Percentiles rank a stretch among this genome's conserved stretches.
Conservation (phyloP, 2,113 vertebrate genomes). For the Apeltes quadracus region DNA sequence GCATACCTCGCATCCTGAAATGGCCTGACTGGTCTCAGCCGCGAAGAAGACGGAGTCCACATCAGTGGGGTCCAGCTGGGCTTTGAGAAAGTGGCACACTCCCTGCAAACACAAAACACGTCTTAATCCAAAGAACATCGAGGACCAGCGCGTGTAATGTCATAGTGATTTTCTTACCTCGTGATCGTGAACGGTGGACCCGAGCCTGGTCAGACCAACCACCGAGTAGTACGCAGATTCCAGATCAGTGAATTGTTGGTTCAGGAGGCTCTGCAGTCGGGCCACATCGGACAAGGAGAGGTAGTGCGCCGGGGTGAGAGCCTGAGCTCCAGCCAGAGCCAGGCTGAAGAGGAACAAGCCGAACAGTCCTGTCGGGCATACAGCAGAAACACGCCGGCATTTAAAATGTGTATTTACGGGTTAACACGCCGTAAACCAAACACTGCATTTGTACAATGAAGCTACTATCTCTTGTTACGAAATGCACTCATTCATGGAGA, state of each 20-base stretch:
- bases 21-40: constrained; percentile 86
- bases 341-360: constrained; percentile 78
- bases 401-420: background rate
- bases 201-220: constrained; percentile 86
- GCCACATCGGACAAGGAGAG: constrained; percentile 87
- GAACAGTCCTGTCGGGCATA: constrained; percentile 76
- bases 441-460: background rate
- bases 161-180: constrained; percentile 78
- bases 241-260: constrained; percentile 84
- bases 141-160: background rate
- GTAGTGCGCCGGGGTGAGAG: constrained; percentile 87
- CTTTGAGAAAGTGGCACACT: constrained; percentile 89
- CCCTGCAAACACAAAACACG: constrained; percentile 74
- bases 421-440: too few species aligned
- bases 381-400: background rate
- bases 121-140: background rate
- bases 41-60: constrained; percentile 94
- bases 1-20: constrained; percentile 91
- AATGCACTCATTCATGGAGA: constrained; percentile 44
- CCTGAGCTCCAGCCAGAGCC: constrained; percentile 71
- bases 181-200: constrained; percentile 82
- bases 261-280: constrained; percentile 84
- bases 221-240: constrained; percentile 89
- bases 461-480: background rate
- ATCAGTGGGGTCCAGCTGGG: constrained; percentile 87